Base-by-base conservation (phyloP, 1,140 invertebrate species). In the Papilio polyxenes region DNA sequence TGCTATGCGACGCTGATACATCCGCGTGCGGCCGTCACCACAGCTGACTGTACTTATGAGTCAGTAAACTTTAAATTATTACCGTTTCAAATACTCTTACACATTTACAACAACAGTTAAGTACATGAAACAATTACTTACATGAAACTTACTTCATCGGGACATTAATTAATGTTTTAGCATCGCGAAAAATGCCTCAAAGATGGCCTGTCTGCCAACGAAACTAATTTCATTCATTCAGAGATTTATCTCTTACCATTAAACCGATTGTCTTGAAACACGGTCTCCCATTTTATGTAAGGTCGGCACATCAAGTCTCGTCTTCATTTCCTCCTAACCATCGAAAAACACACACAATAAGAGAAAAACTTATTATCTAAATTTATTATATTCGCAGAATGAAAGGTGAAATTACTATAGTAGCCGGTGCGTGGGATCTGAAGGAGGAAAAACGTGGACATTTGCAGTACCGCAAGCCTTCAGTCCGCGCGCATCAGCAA, bases 1-100 rank as follows among this genome's bases (percentile, higher is more conserved):
- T 94, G 93, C 75, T 93, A 93, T 65, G 90, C 89, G 5, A 90
- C 92, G 0, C 84, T 94, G 0, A 85, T 94, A 1, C 91, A 93
- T 80, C 91, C 92, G 2, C 87, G 89, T 1, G 91, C 90, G 15
- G 92, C 91, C 9, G 75, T 93, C 3, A 92, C 91, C 11, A 84
- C 89, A 17, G 93, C 89, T 7, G 88, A 89, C 65, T 94, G 93
- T 82, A 89, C 93, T 72, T 82, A 88, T 78, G 90, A 88, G 92
- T 93, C 87, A 82, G 82, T 82, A 80, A 77, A 77, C 4, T 37
- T 62, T 80, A 75, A 72, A 56, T 37, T 37, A 74, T 11, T 44
- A 44, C 1, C 40, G 40, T 44, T 6, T 44, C 40, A 44, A 31
- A 6, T 44, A 44, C 40, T 44, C 40, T 44, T 6, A 44, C 40